Evolutionary conservation across 2,113 vertebrate species (phyloP), one percentile per base, ranked within the genome.

Genomic region (Electrona antarctica): DNA sequence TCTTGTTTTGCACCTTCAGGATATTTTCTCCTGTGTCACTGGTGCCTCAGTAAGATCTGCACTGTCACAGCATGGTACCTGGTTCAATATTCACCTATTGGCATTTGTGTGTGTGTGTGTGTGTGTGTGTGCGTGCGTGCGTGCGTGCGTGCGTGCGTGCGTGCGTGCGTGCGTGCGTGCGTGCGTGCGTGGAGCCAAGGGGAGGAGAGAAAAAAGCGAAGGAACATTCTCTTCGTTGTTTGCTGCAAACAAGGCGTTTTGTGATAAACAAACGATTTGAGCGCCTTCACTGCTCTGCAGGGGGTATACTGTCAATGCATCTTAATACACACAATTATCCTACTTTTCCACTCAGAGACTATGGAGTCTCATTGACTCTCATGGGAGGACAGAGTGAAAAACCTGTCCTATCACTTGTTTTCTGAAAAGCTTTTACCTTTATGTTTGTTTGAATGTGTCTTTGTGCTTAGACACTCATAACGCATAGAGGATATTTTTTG

Each of bases 41-140:
- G 81, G 77, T 82, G 80, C 71, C 71, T 78, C 68, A 15, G 74
- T 80, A 71, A 86, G 5, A 86, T 71, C 79, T 77, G 79, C 78
- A 78, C 75, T 77, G 83, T 81, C 83, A 80, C 69, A 68, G 76
- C 70, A 68, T 55, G 76, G 85, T 87, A 84, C 85, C 83, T 70
- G 60, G 61, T 81, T 86, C 75, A 72, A 77, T 87, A 83, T 88
- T 78, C 67, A 85, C 58, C 75, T 79, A 79, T 81, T 83, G 87
- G 76, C 78, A 73, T 77, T 88, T 85, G 47, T 68, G 80, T 75
- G 71, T 71, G 65, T 58, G 64, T 50, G 67, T 60, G 33, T 4
- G 33, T 3, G 33, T 41, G 33, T 4, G 33, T 41, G 33, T 41
- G 5, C 2, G 33, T 41, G 33, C 2, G 5, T 41, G 33, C 2